phyloP scores from a whole-genome alignment of 2,113 vertebrate species.

The Oreochromis spilurus region DNA sequence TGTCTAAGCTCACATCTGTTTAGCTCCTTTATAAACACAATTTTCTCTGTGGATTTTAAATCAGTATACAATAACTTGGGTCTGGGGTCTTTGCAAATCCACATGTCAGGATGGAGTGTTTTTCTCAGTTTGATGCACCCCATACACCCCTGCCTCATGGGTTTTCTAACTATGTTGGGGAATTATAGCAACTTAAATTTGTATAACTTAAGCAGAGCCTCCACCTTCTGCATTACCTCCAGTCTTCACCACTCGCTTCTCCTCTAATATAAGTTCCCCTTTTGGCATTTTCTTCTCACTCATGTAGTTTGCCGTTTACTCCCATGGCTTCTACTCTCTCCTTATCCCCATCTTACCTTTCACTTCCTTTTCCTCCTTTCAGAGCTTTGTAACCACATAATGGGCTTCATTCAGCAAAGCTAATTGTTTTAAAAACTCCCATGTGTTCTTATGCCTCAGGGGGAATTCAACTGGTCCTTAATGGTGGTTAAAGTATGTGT shows the following conservation, averaged over 20 bases:
- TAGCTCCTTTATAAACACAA: not conserved
- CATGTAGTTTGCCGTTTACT: not conserved
- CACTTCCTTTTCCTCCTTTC: constrained; percentile 47
- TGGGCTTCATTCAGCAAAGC: constrained; percentile 43
- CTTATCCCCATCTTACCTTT: constrained; percentile 10
- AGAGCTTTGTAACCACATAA: constrained; percentile 64
- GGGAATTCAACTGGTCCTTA: not conserved
- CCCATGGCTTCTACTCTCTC: not conserved
- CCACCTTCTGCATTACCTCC: not conserved
- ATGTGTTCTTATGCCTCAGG: constrained; percentile 45
- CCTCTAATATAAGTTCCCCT: not conserved
- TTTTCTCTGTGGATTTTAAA: not conserved
- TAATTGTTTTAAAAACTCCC: constrained; percentile 71
- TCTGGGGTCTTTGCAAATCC: not conserved
- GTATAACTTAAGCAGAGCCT: not conserved
- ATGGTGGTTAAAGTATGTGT: not conserved
- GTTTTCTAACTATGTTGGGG: not conserved
- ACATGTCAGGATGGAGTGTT: constrained; percentile 12
- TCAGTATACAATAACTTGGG: not conserved
- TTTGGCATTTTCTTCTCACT: not conserved
- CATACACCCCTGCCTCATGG: constrained; percentile 14
- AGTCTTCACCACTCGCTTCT: not conserved
- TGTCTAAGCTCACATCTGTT: not conserved
- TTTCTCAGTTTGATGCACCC: constrained; percentile 24
- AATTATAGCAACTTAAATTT: constrained; percentile 8